Conservation (phyloP, 2,888 invertebrate genomes). For the Dicycla oo region DNA sequence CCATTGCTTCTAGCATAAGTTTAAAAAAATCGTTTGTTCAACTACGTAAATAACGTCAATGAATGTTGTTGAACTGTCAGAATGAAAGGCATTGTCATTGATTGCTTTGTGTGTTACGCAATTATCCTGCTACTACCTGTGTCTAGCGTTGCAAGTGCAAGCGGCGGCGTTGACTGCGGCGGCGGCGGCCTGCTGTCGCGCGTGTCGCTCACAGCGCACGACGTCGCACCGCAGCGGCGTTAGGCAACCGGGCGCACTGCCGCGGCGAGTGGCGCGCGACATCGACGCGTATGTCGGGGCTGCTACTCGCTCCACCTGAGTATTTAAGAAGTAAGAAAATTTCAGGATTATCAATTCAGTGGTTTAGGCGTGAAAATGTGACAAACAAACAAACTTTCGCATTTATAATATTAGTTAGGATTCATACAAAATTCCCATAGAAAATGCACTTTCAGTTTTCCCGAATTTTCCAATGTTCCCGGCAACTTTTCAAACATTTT, state of each 20-base stretch:
- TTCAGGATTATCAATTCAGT: too few relatives aligned
- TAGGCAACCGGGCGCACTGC: slow-evolving; percentile 73
- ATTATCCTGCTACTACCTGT: slow-evolving; percentile 69
- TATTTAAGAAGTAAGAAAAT: too few relatives aligned
- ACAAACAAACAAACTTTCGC: too few relatives aligned
- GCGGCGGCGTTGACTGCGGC: slow-evolving; percentile 73
- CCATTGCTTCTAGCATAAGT: background rate
- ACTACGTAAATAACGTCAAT: background rate
- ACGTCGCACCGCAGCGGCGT: background rate
- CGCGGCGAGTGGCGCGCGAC: slow-evolving; percentile 83
- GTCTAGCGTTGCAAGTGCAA: slow-evolving; percentile 81
- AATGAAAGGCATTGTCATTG: background rate
- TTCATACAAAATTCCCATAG: too few relatives aligned
- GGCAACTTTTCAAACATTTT: too few relatives aligned
- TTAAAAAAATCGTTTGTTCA: background rate
- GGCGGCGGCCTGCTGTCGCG: slow-evolving; percentile 83
- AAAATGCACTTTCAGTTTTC: too few relatives aligned
- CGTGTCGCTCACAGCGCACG: slow-evolving; percentile 77
- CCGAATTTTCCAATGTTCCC: too few relatives aligned
- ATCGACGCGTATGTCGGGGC: slow-evolving; percentile 93
- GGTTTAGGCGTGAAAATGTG: too few relatives aligned
- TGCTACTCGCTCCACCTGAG: slow-evolving; percentile 91
- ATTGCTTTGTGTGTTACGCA: background rate
- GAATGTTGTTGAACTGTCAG: background rate
- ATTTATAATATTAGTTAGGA: too few relatives aligned